These are phyloP conservation scores for Trematomus bernacchii DNA, from an alignment of 2,797 vertebrate genomes.

Conservation along the genomic window DNA sequence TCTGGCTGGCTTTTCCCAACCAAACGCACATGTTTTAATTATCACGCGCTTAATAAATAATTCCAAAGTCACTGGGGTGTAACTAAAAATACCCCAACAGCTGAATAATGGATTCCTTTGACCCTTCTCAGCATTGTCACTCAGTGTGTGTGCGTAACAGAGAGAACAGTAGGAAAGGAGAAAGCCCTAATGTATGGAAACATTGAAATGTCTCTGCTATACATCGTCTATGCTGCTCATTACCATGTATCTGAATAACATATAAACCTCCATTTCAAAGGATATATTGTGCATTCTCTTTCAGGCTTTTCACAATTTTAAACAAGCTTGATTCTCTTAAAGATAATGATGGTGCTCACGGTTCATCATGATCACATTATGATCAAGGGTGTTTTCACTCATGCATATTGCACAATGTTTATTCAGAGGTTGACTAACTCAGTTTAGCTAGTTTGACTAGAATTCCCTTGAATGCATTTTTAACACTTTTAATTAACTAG, in stretches of 20 bases:
- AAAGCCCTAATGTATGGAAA: not conserved
- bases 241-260: slow-evolving; percentile 4
- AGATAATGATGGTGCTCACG: not conserved
- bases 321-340: not conserved
- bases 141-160: slow-evolving; percentile 27
- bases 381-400: not conserved
- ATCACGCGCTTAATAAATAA: slow-evolving; percentile 83
- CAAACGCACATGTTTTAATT: slow-evolving; percentile 84
- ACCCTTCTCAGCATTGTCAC: slow-evolving; percentile 76
- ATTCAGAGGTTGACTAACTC: too few species aligned
- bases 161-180: slow-evolving; percentile 18
- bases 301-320: not conserved
- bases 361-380: not conserved
- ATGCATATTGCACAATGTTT: not conserved
- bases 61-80: slow-evolving; percentile 77
- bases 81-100: slow-evolving; percentile 78
- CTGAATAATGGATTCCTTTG: slow-evolving; percentile 81
- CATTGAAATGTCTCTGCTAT: not conserved
- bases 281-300: not conserved
- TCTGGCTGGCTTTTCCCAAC: slow-evolving; percentile 61
- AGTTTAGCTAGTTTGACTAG: not conserved
- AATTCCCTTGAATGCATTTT: not conserved
- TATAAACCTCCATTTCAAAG: not conserved
- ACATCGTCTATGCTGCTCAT: slow-evolving; percentile 8
- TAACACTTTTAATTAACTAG: not conserved